These are phyloP conservation scores for Drosophila villosipedis DNA, from an alignment of 2,888 invertebrate genomes.

Conservation along the genomic window DNA sequence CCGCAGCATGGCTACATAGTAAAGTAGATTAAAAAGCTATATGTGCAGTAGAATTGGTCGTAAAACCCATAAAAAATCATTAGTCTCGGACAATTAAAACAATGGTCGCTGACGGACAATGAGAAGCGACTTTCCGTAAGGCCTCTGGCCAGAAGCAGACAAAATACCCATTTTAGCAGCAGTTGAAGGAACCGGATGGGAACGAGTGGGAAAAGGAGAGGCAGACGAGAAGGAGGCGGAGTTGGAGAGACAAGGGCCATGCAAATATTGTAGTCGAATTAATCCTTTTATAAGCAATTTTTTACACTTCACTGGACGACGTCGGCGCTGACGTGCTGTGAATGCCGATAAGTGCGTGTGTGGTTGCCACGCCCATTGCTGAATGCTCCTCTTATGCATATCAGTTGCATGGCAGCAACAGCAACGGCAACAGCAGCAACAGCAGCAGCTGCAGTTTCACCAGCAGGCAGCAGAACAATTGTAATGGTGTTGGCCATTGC, in stretches of 20 bases:
- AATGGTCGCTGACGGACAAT: conserved; percentile 58
- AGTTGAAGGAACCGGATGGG: background rate
- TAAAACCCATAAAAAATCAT: conserved; percentile 57
- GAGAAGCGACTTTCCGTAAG: conserved; percentile 14
- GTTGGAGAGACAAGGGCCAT: conserved; percentile 6
- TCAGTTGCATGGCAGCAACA: conserved; percentile 37
- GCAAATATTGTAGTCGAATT: conserved; percentile 77
- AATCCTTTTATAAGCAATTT: conserved; percentile 81
- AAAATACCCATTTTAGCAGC: background rate
- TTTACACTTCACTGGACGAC: conserved; percentile 65
- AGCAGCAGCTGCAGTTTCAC: conserved; percentile 4
- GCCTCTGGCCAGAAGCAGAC: conserved; percentile 17
- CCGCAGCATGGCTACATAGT: conserved; percentile 1
- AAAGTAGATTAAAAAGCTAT: conserved; percentile 54
- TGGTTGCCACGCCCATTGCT: conserved; percentile 60
- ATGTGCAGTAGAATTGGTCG: conserved; percentile 16
- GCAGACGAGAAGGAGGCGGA: background rate
- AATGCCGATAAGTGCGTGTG: conserved; percentile 71
- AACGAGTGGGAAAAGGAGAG: background rate
- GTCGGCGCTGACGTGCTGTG: conserved; percentile 70
- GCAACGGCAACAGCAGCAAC: conserved; percentile 7
- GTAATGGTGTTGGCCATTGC: conserved; percentile 36
- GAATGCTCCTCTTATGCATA: conserved; percentile 52
- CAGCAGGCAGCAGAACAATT: conserved; percentile 29
- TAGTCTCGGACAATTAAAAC: conserved; percentile 65